Percentiles rank a stretch among this genome's conserved stretches.
Evolutionary conservation across 2,888 invertebrate species (phyloP).

Genomic region (Phalangium opilio): DNA sequence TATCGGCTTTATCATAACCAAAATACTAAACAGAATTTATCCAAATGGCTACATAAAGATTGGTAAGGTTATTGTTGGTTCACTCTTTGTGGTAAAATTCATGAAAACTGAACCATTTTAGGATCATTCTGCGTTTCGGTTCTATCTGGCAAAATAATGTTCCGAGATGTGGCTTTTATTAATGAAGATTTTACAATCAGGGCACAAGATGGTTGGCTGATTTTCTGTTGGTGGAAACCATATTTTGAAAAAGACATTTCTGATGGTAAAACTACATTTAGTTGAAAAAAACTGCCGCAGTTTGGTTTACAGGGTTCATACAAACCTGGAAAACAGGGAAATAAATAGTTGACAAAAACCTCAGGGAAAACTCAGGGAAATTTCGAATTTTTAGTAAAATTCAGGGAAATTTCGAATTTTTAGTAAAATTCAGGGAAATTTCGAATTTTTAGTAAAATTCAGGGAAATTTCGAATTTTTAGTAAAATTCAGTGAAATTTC

Average conservation of each 20-base stretch:
- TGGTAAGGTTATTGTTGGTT: conserved; percentile 25
- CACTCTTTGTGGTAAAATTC: too few relatives aligned
- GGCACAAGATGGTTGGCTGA: conserved; percentile 89
- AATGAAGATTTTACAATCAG: conserved; percentile 83
- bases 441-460: too few relatives aligned
- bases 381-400: too few relatives aligned
- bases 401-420: too few relatives aligned
- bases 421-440: too few relatives aligned
- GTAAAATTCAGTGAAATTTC: too few relatives aligned
- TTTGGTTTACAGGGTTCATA: too few relatives aligned
- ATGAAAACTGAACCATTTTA: conserved; percentile 30
- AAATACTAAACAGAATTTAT: conserved; percentile 70
- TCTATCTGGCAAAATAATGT: conserved; percentile 97
- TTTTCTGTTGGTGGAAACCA: conserved; percentile 95
- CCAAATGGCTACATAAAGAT: conserved; percentile 76
- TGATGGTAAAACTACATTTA: conserved; percentile 49
- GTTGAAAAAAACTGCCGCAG: too few relatives aligned
- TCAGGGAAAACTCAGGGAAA: too few relatives aligned
- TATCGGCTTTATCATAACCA: conserved; percentile 74
- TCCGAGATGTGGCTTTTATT: conserved; percentile 83
- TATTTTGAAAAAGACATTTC: conserved; percentile 88
- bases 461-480: too few relatives aligned
- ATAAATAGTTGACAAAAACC: too few relatives aligned
- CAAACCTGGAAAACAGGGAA: too few relatives aligned
- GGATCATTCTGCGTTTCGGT: conserved; percentile 89